Conservation (phyloP, 1,140 invertebrate genomes). For the Eubasilissa regina region DNA sequence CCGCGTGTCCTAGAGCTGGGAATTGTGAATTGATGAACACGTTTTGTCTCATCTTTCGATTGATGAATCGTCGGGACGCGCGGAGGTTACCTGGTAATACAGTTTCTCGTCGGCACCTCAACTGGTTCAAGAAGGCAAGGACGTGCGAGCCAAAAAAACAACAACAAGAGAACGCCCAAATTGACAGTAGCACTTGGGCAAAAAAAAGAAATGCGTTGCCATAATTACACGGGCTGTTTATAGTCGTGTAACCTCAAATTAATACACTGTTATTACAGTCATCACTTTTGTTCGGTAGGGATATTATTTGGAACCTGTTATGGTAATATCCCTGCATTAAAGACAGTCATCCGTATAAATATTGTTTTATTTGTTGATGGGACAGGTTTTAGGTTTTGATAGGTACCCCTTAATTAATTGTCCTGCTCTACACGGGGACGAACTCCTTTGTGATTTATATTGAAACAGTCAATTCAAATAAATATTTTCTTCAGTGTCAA, state of each 20-base stretch:
- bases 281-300: background rate
- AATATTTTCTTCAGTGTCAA: too few species aligned
- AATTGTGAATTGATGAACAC: too few species aligned
- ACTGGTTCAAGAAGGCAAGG: constrained; percentile 4
- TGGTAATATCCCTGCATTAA: constrained; percentile 1
- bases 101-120: constrained; percentile 14
- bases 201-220: background rate
- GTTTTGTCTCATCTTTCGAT: background rate
- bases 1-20: too few species aligned
- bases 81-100: background rate
- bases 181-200: background rate
- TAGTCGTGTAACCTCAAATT: background rate
- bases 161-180: background rate
- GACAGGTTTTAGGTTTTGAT: background rate
- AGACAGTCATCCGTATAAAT: constrained; percentile 11
- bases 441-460: background rate
- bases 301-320: constrained; percentile 3
- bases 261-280: constrained; percentile 5
- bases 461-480: too few species aligned
- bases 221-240: constrained; percentile 1
- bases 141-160: constrained; percentile 1
- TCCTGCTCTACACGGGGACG: background rate
- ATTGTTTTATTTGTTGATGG: constrained; percentile 8
- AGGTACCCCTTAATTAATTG: too few species aligned
- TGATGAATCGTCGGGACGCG: too few species aligned